phyloP scores from a whole-genome alignment of 2,797 vertebrate species.

The Myotis vivesi region DNA sequence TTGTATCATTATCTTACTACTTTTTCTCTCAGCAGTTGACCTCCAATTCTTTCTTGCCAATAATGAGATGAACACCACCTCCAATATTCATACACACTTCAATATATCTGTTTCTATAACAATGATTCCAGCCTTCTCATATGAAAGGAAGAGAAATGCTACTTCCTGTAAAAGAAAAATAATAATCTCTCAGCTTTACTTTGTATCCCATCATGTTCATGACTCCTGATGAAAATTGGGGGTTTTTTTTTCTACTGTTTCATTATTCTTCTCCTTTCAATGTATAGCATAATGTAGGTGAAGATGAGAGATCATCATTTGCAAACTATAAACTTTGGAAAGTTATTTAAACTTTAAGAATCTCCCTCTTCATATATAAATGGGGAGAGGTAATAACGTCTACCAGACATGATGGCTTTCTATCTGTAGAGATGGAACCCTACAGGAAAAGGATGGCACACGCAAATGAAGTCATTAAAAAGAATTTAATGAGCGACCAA shows the following conservation, averaged over 20 bases:
- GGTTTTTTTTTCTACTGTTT: not conserved
- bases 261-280: not conserved
- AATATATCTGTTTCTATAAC: not conserved
- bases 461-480: not conserved
- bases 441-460: not conserved
- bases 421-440: not conserved
- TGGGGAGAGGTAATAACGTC: not conserved
- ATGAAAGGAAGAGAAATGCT: not conserved
- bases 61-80: not conserved
- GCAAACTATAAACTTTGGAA: not conserved
- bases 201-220: not conserved
- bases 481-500: not conserved
- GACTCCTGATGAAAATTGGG: not conserved
- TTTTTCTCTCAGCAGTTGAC: not conserved
- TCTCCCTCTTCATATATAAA: not conserved
- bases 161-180: not conserved
- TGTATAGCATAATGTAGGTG: not conserved
- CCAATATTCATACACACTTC: not conserved
- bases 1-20: not conserved
- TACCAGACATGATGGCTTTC: not conserved
- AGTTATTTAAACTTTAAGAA: not conserved
- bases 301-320: not conserved
- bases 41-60: not conserved
- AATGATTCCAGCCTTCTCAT: not conserved
- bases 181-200: not conserved